Percentiles rank a stretch among this genome's conserved stretches.
Evolutionary conservation across 2,797 vertebrate genomes (phyloP).

Genomic region (Otolemur crassicaudatus): DNA sequence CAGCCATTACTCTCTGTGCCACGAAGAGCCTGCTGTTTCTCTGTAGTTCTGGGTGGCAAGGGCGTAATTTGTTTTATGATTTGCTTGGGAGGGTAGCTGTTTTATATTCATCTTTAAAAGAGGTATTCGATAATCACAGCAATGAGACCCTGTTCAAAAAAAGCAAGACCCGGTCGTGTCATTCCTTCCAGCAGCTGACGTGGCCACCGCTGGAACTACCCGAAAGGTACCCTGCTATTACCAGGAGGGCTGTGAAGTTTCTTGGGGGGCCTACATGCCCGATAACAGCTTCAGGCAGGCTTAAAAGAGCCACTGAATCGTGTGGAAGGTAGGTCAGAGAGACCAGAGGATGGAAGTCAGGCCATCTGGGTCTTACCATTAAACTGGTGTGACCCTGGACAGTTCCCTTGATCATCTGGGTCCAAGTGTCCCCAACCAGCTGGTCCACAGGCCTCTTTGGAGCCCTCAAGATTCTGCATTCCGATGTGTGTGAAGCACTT

Average conservation of each 20-base stretch:
- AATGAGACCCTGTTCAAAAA: constrained; percentile 54
- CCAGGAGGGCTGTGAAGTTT: neutral
- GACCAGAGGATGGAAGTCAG: neutral
- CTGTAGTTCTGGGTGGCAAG: constrained; percentile 75
- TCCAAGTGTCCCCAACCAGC: neutral
- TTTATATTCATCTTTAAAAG: constrained; percentile 79
- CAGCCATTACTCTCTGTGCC: constrained; percentile 72
- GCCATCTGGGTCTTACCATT: neutral
- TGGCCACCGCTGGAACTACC: neutral
- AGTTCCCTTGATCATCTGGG: neutral
- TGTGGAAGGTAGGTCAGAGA: neutral
- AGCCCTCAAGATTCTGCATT: neutral
- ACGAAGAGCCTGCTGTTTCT: constrained; percentile 54
- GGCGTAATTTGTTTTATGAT: constrained; percentile 74
- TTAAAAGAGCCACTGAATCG: neutral
- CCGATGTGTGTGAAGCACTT: neutral
- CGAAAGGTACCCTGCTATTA: neutral
- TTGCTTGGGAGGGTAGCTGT: constrained; percentile 68
- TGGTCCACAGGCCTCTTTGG: neutral
- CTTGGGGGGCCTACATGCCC: neutral
- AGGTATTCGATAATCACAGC: constrained; percentile 55
- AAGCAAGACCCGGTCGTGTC: neutral
- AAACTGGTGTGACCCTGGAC: neutral
- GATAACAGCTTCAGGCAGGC: neutral
- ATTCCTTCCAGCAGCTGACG: neutral